Evolutionary conservation across 2,888 invertebrate genomes (phyloP).

Genomic region (Amphimallon solstitiale): DNA sequence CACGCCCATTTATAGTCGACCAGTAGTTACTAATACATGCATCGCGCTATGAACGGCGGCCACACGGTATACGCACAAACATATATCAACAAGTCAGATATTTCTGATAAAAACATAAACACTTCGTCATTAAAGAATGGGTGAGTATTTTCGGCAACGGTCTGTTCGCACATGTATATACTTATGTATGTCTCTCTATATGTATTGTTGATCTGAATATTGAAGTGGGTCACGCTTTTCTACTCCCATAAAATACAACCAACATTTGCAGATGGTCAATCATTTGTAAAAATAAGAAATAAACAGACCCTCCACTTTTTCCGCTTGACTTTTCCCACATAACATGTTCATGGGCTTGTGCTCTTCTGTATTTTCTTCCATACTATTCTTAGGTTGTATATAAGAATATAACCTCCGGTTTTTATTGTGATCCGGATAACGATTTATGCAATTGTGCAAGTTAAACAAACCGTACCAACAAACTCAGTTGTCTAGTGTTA

Average conservation of each 20-base stretch:
- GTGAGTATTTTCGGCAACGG: slow-evolving; percentile 20
- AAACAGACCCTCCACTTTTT: slow-evolving; percentile 42
- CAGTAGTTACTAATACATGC: too few relatives aligned
- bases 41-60: too few relatives aligned
- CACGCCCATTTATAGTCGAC: too few relatives aligned
- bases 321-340: slow-evolving; percentile 43
- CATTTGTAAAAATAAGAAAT: slow-evolving; percentile 42
- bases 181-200: too few relatives aligned
- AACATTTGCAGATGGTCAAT: slow-evolving; percentile 43
- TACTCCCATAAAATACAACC: slow-evolving; percentile 26
- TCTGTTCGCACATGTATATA: not conserved
- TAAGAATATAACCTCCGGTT: slow-evolving; percentile 21
- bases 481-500: not conserved
- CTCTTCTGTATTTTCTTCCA: slow-evolving; percentile 20
- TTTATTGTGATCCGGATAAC: slow-evolving; percentile 32
- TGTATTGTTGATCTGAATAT: slow-evolving; percentile 13
- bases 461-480: slow-evolving; percentile 27
- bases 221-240: slow-evolving; percentile 32
- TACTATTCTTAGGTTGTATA: slow-evolving; percentile 13
- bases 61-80: not conserved
- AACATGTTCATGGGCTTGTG: slow-evolving; percentile 37
- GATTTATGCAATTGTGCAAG: slow-evolving; percentile 37
- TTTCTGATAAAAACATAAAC: slow-evolving; percentile 28
- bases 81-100: slow-evolving; percentile 8
- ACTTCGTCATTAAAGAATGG: not conserved